phyloP scores from a whole-genome alignment of 2,113 vertebrate genomes.

The Opisthocomus hoazin region DNA sequence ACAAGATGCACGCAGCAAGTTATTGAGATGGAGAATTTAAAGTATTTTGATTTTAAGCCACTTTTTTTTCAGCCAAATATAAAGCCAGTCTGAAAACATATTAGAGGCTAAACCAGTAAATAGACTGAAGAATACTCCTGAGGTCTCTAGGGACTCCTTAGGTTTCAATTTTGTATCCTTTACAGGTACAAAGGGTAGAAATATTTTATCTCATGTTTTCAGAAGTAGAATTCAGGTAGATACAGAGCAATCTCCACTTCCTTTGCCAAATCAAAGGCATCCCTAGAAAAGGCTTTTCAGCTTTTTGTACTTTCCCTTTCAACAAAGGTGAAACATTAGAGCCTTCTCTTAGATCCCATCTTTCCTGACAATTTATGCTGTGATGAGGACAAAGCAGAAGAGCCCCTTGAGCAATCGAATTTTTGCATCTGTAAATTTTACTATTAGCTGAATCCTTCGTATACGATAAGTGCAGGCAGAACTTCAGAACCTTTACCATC shows the following conservation, averaged over 20 bases:
- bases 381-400: constrained; percentile 11
- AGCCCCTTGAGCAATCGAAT: background rate
- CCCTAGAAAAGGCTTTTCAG: background rate
- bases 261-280: constrained; percentile 33
- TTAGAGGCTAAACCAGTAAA: background rate
- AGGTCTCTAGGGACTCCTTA: background rate
- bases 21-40: background rate
- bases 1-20: background rate
- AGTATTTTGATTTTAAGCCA: constrained; percentile 8
- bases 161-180: constrained; percentile 7
- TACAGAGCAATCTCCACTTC: background rate
- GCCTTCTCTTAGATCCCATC: background rate
- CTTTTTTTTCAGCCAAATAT: background rate
- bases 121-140: background rate
- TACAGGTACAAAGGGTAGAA: constrained; percentile 3
- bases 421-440: background rate
- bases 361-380: background rate
- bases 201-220: constrained; percentile 12
- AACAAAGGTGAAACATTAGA: constrained; percentile 24
- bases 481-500: background rate
- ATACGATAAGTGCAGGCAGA: background rate
- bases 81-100: background rate
- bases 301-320: constrained; percentile 13
- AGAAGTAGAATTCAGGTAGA: constrained; percentile 10
- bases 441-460: background rate